These are phyloP conservation scores for Galeruca laticollis DNA, from an alignment of 2,888 invertebrate genomes.

Conservation along the genomic window DNA sequence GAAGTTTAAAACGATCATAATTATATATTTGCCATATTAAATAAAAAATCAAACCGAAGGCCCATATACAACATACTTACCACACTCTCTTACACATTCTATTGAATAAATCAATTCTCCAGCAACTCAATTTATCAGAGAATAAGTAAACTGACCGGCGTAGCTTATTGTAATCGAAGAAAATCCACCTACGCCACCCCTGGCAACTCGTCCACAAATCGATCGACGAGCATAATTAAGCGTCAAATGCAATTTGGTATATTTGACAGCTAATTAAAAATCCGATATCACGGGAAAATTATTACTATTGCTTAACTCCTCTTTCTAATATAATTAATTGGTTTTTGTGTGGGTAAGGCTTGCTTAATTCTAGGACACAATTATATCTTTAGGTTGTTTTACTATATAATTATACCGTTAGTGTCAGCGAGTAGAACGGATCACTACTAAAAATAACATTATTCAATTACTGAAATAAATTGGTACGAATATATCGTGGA, in stretches of 20 bases:
- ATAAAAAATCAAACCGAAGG: too few species aligned
- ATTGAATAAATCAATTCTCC: conserved; percentile 9
- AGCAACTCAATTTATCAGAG: neutral
- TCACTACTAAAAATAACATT: neutral
- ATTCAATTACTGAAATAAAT: neutral
- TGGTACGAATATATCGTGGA: neutral
- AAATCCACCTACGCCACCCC: conserved; percentile 39
- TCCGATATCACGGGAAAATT: conserved; percentile 60
- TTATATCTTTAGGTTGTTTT: conserved; percentile 36
- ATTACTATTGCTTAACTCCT: conserved; percentile 56
- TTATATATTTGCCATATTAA: too few species aligned
- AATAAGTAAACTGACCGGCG: neutral
- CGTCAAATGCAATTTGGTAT: conserved; percentile 64
- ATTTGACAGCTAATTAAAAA: conserved; percentile 66
- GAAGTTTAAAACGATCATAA: too few species aligned
- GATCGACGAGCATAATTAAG: conserved; percentile 63
- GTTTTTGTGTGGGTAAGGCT: conserved; percentile 53
- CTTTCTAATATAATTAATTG: conserved; percentile 57
- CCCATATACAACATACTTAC: neutral
- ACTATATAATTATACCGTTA: conserved; percentile 21
- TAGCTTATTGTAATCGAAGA: neutral
- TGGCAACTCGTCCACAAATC: conserved; percentile 48
- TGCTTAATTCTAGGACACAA: conserved; percentile 33
- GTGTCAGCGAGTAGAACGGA: neutral
- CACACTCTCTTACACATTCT: neutral